Base-by-base conservation (phyloP, 1,140 invertebrate genomes). In the Harpegnathos saltator region DNA sequence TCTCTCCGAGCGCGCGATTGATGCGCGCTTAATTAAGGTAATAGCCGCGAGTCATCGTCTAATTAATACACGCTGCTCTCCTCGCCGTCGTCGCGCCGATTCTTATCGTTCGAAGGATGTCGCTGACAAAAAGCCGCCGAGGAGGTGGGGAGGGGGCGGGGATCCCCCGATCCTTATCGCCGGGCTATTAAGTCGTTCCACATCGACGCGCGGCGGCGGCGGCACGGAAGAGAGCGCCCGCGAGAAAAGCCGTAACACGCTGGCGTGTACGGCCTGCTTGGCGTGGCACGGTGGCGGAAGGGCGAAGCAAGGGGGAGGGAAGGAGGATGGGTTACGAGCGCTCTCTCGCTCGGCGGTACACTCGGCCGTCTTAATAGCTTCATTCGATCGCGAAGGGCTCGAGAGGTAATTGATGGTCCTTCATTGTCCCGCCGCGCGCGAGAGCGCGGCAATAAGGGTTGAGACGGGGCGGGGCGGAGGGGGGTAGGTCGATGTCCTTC, bases 351-450 rank as follows among this genome's bases (percentile, higher is more conserved):
- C 50, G 7, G 1, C 11, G 48, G 63, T 48, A 52, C 24, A 17
- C 58, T 50, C 19, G 73, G 26, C 29, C 75, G 33, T 82, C 71
- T 74, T 74, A 74, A 82, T 82, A 62, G 80, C 71, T 82, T 82
- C 58, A 82, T 82, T 82, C 68, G 71, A 82, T 82, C 80, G 71
- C 80, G 80, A 61, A 75, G 56, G 58, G 71, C 58, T 65, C 52
- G 33, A 48, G 19, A 38, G 22, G 69, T 82, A 82, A 82, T 82
- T 82, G 69, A 82, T 82, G 80, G 69, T 58, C 33, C 80, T 82
- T 82, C 80, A 82, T 82, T 82, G 44, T 54, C 59, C 56, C n/a
- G 68, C n/a, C 48, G 66, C 78, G 44, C 4, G 29, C 17, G 19
- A 26, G 52, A 24, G 52, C n/a, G n/a, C 26, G 17, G 26, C 33